Percentiles rank a stretch among this genome's conserved stretches.
Conservation (phyloP, 2,888 invertebrate species). For the Loripinus fragilis region DNA sequence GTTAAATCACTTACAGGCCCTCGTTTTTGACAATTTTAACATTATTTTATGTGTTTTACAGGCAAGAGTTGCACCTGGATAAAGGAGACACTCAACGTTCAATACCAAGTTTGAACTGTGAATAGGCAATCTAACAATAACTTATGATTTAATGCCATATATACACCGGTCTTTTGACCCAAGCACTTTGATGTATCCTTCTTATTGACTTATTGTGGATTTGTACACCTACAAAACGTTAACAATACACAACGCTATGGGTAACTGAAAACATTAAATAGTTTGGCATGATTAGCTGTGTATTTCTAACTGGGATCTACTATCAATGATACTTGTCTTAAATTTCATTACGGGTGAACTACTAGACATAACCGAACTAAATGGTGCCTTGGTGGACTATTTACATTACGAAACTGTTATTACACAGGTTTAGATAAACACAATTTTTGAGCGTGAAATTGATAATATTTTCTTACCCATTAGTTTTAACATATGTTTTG, state of each 20-base stretch:
- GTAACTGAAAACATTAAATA: constrained; percentile 6
- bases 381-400: neutral
- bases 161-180: neutral
- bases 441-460: neutral
- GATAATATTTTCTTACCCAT: too few relatives aligned
- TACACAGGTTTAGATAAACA: too few relatives aligned
- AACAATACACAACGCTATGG: constrained; percentile 13
- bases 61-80: too few relatives aligned
- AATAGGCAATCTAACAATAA: neutral
- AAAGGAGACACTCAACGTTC: too few relatives aligned
- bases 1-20: too few relatives aligned
- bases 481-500: too few relatives aligned
- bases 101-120: neutral
- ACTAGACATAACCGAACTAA: neutral
- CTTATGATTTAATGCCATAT: neutral
- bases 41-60: too few relatives aligned
- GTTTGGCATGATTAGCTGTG: neutral
- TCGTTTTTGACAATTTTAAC: too few relatives aligned
- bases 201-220: neutral
- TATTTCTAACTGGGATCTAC: neutral
- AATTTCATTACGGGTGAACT: neutral
- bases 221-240: neutral
- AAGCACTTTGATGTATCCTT: neutral
- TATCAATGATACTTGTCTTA: neutral
- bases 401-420: constrained; percentile 7